phyloP scores from a whole-genome alignment of 2,888 invertebrate species.

The Brachypalpus laphriformis region DNA sequence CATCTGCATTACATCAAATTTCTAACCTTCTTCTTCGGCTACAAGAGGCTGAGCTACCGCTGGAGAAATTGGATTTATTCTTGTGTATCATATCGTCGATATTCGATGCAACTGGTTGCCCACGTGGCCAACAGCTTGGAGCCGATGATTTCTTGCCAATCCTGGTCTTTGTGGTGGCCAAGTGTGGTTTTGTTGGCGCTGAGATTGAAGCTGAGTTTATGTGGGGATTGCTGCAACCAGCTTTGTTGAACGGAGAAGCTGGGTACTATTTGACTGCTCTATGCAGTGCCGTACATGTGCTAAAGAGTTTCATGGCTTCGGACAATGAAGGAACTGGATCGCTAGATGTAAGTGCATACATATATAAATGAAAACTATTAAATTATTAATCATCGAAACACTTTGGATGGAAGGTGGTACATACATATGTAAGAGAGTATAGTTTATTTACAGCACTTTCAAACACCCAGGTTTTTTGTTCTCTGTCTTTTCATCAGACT shows the following conservation, averaged over 20 bases:
- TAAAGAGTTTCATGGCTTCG: conserved; percentile 82
- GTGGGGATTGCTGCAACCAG: conserved; percentile 96
- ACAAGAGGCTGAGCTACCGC: conserved; percentile 95
- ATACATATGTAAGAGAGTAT: too few species aligned
- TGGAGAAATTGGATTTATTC: conserved; percentile 96
- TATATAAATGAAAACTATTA: too few species aligned
- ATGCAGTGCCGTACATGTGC: conserved; percentile 91
- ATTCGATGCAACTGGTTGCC: conserved; percentile 87
- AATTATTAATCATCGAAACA: too few species aligned
- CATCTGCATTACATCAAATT: conserved; percentile 89
- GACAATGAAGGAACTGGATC: conserved; percentile 82
- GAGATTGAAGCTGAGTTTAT: conserved; percentile 98
- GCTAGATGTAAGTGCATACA: conserved; percentile 80
- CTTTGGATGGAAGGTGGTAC: too few species aligned
- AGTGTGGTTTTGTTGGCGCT: conserved; percentile 94
- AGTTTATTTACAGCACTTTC: too few species aligned
- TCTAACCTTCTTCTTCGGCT: conserved; percentile 91
- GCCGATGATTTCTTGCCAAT: conserved; percentile 96
- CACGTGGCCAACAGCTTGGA: conserved; percentile 84
- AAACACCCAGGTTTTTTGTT: too few species aligned
- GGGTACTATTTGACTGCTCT: conserved; percentile 97
- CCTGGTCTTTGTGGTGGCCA: conserved; percentile 95
- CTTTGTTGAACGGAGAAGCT: conserved; percentile 94
- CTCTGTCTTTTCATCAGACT: too few species aligned
- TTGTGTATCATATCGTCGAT: conserved; percentile 94